Evolutionary conservation across 2,797 vertebrate genomes (phyloP), one percentile per base, ranked within the genome.

Genomic region (Microhierax caerulescens): DNA sequence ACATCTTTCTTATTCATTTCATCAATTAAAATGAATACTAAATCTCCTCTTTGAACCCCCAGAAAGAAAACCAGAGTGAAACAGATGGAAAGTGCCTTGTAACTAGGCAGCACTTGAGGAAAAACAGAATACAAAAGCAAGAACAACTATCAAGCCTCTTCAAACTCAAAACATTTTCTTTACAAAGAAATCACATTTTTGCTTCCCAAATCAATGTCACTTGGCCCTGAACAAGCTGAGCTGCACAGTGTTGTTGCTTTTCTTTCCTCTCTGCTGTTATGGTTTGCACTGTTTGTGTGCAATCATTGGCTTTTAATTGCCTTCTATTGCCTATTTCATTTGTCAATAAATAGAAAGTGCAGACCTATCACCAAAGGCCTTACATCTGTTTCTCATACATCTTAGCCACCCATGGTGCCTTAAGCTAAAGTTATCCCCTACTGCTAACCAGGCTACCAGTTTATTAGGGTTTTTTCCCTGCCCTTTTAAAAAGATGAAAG

Each of bases 301-400:
- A 70, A 97, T 96, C 87, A 96, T 97, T 97, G 97, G 76, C 93
- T 97, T 96, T 97, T 98, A 97, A 98, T 97, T 97, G 95, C 96
- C 88, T 98, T 96, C 97, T 96, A 97, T 95, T 97, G 98, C 94
- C 97, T 97, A 94, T 96, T 97, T 97, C 97, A 97, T 97, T 97
- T 96, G 97, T 97, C 97, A 97, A 95, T 98, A 98, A 98, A 98
- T 97, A 97, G 97, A 98, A 97, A 96, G 88, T 68, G 78, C 90
- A 94, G 95, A 69, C 90, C 95, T 96, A 83, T 95, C 95, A 95
- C 97, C 97, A 95, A 95, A 98, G 96, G 89, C 86, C 76, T 95
- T 96, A 94, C 98, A 98, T 98, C 98, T 98, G 98, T 98, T 98
- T 98, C 97, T 96, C 97, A 98, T 98, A 97, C 93, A 97, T 87